Percentiles rank a stretch among this genome's conserved stretches.
These are phyloP conservation scores for Coptotermes formosanus DNA, from an alignment of 1,140 invertebrate species.

Conservation along the genomic window DNA sequence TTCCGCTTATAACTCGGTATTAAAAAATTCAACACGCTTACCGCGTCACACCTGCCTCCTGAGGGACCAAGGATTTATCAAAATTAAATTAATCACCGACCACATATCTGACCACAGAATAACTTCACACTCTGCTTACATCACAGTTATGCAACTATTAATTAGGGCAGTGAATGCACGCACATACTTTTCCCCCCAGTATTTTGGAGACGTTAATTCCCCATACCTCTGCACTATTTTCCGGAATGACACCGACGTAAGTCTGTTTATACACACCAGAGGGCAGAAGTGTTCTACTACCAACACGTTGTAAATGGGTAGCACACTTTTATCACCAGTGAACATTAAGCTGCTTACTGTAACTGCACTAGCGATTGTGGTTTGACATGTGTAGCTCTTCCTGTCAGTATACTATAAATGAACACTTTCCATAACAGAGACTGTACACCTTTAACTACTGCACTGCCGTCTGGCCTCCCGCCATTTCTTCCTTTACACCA, in stretches of 20 bases:
- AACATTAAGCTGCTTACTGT: background rate
- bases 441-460: background rate
- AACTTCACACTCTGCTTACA: background rate
- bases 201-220: background rate
- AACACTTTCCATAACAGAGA: background rate
- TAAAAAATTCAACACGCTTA: conserved; percentile 34
- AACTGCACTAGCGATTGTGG: background rate
- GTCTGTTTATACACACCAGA: background rate
- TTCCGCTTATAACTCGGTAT: conserved; percentile 16
- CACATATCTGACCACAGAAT: background rate
- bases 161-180: background rate
- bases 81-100: background rate
- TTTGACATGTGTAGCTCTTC: background rate
- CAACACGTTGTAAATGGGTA: conserved; percentile 18
- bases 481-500: conserved; percentile 24
- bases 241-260: conserved; percentile 8
- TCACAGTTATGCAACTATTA: background rate
- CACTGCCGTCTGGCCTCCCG: conserved; percentile 28
- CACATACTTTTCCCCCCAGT: background rate
- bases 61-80: background rate
- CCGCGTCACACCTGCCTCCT: conserved; percentile 33
- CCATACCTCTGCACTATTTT: background rate
- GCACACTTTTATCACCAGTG: background rate
- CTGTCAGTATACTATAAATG: background rate
- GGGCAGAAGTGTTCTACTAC: background rate